These are phyloP conservation scores for Andrena marginata DNA, from an alignment of 2,888 invertebrate species.

Conservation along the genomic window DNA sequence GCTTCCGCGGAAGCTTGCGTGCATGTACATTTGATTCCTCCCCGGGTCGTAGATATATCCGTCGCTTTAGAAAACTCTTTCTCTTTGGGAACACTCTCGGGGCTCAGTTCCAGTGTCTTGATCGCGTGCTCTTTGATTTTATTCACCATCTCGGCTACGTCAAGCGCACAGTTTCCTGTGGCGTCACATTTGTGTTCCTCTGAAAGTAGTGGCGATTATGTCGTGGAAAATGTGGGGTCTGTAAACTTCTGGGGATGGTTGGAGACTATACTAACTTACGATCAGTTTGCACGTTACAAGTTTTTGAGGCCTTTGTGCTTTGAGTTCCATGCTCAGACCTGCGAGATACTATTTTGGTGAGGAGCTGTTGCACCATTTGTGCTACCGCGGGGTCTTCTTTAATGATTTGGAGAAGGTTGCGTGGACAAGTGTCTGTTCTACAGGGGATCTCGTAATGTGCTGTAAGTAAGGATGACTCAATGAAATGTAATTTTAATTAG, in stretches of 20 bases:
- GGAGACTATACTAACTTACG: slow-evolving; percentile 18
- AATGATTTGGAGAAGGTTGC: slow-evolving; percentile 20
- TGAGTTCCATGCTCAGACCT: slow-evolving; percentile 8
- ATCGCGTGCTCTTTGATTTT: slow-evolving; percentile 43
- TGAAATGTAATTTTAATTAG: background rate
- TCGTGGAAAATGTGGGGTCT: background rate
- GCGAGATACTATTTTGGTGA: slow-evolving; percentile 51
- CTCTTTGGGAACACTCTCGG: background rate
- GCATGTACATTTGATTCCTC: background rate
- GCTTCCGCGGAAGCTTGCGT: background rate
- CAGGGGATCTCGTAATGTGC: slow-evolving; percentile 19
- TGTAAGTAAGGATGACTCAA: slow-evolving; percentile 12
- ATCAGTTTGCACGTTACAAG: background rate
- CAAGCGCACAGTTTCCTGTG: slow-evolving; percentile 19
- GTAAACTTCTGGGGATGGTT: background rate
- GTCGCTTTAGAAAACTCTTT: background rate
- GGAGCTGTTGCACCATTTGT: slow-evolving; percentile 50
- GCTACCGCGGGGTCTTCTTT: slow-evolving; percentile 42
- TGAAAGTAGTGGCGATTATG: slow-evolving; percentile 9
- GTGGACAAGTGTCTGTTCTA: slow-evolving; percentile 30
- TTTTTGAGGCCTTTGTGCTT: background rate
- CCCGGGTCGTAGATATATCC: background rate
- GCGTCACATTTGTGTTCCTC: slow-evolving; percentile 1
- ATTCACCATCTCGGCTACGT: slow-evolving; percentile 29
- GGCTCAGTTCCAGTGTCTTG: slow-evolving; percentile 17